Percentiles rank a stretch among this genome's conserved stretches.
Conservation (phyloP, 2,888 invertebrate genomes). For the Pyrgus malvae region DNA sequence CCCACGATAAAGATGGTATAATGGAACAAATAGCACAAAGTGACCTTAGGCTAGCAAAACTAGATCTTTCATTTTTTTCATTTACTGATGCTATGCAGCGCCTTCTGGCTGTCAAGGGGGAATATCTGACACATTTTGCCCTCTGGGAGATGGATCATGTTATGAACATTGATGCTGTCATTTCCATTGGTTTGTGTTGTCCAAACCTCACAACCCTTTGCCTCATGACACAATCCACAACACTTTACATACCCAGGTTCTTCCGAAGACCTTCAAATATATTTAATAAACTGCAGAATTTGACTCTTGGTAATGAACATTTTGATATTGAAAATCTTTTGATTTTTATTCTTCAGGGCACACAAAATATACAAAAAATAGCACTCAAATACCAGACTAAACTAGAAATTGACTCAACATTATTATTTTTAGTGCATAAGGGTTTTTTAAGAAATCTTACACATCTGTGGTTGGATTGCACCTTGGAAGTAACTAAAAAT, state of each 20-base stretch:
- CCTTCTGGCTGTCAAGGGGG: conserved; percentile 63
- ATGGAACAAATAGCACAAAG: conserved; percentile 65
- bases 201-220: conserved; percentile 67
- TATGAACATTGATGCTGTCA: conserved; percentile 60
- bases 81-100: conserved; percentile 64
- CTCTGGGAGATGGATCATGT: conserved; percentile 73
- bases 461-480: conserved; percentile 73
- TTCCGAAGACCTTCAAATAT: conserved; percentile 56
- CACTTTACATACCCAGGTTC: conserved; percentile 59
- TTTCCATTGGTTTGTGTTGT: conserved; percentile 64
- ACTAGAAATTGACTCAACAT: conserved; percentile 58
- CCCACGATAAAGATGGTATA: conserved; percentile 69
- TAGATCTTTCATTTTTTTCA: conserved; percentile 74
- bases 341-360: conserved; percentile 64
- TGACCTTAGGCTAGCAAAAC: conserved; percentile 56
- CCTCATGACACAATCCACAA: conserved; percentile 68
- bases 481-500: conserved; percentile 64
- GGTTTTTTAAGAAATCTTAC: conserved; percentile 60
- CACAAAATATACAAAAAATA: conserved; percentile 61
- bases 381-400: conserved; percentile 70
- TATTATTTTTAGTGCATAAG: conserved; percentile 57
- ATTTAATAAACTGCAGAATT: conserved; percentile 57
- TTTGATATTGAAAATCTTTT: conserved; percentile 65
- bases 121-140: conserved; percentile 69
- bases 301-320: conserved; percentile 70